phyloP scores from a whole-genome alignment of 2,888 invertebrate species.

The Nineta flava region DNA sequence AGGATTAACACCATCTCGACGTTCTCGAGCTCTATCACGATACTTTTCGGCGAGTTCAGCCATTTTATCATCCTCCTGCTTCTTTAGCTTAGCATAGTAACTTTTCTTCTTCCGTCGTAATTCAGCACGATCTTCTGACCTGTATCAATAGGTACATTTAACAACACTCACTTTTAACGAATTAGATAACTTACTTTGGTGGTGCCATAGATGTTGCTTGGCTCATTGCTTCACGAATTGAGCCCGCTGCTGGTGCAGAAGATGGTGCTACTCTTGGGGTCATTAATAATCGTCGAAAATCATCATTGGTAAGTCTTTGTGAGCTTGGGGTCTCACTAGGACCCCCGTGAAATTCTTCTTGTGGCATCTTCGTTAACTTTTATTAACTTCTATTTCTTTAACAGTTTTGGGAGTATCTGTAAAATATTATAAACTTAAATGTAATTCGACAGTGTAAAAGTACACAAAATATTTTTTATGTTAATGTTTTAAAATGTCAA shows the following conservation, averaged over 20 bases:
- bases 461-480: not conserved
- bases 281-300: slow-evolving; percentile 90
- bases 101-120: slow-evolving; percentile 85
- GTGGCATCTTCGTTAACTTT: slow-evolving; percentile 26
- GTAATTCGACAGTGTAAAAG: not conserved
- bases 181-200: slow-evolving; percentile 16
- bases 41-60: slow-evolving; percentile 90
- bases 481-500: no score
- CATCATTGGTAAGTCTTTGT: slow-evolving; percentile 85
- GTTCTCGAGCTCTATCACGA: slow-evolving; percentile 76
- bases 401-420: not conserved
- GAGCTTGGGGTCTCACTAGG: slow-evolving; percentile 49
- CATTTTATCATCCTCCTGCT: slow-evolving; percentile 88
- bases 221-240: slow-evolving; percentile 52
- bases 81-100: slow-evolving; percentile 83
- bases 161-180: not conserved
- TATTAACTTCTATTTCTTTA: not conserved
- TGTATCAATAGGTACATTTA: not conserved
- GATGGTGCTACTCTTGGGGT: slow-evolving; percentile 71
- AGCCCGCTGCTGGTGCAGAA: slow-evolving; percentile 39
- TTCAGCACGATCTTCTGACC: slow-evolving; percentile 59
- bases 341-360: slow-evolving; percentile 26
- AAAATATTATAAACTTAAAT: not conserved
- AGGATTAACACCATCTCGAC: slow-evolving; percentile 69
- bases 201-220: slow-evolving; percentile 29